phyloP scores from a whole-genome alignment of 2,888 invertebrate species.

The Pachliopta kotzebuea region DNA sequence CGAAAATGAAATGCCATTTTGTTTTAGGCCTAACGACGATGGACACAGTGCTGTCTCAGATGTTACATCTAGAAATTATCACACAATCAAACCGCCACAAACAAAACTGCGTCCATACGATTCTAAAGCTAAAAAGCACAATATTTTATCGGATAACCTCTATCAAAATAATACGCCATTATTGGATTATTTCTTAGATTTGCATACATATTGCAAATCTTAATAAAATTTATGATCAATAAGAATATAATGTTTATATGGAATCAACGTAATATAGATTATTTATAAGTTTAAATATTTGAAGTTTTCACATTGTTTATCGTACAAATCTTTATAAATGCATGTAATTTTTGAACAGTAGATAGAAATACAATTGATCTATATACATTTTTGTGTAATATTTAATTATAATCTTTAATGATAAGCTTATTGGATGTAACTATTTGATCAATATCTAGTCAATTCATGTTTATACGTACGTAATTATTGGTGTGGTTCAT shows the following conservation, averaged over 20 bases:
- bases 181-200: conserved; percentile 6
- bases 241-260: not conserved
- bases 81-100: conserved; percentile 25
- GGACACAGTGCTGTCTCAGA: conserved; percentile 19
- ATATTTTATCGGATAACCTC: not conserved
- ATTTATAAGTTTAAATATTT: not conserved
- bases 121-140: conserved; percentile 15
- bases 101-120: conserved; percentile 21
- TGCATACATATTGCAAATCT: not conserved
- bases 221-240: not conserved
- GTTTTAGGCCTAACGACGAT: conserved; percentile 25
- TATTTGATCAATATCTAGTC: conserved; percentile 25
- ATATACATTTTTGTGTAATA: not conserved
- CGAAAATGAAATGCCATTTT: conserved; percentile 27
- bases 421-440: not conserved
- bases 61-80: conserved; percentile 26
- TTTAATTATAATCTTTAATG: not conserved
- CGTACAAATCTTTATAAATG: no score
- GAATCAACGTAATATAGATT: not conserved
- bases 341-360: not conserved
- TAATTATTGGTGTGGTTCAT: not conserved
- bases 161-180: conserved; percentile 2
- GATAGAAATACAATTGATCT: not conserved
- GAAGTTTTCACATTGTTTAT: not conserved
- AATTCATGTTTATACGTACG: conserved; percentile 8